These are phyloP conservation scores for Zeugodacus cucurbitae DNA, from an alignment of 1,140 invertebrate genomes.

Conservation along the genomic window DNA sequence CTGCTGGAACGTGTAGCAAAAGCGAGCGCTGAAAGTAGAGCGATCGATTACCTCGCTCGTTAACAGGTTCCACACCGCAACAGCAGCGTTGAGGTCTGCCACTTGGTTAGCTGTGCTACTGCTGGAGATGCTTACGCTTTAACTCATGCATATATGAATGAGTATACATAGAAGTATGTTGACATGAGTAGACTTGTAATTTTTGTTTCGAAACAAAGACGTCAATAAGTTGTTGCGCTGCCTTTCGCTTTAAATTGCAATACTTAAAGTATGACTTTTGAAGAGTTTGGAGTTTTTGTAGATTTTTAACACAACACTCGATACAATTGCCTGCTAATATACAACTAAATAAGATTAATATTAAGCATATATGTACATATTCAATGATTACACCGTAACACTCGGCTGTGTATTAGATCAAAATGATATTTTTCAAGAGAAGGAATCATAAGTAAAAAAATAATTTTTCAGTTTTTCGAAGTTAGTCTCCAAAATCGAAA, in stretches of 20 bases:
- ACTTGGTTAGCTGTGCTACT: background rate
- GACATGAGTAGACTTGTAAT: too few relatives aligned
- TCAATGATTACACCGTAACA: too few relatives aligned
- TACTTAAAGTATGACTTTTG: background rate
- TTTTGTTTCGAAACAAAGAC: background rate
- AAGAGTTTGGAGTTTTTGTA: too few relatives aligned
- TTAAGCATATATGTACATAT: too few relatives aligned
- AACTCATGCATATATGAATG: background rate
- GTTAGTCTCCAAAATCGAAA: too few relatives aligned
- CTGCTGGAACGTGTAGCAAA: background rate
- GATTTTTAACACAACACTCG: too few relatives aligned
- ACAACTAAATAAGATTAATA: too few relatives aligned
- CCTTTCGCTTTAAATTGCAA: background rate
- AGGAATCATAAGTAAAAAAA: too few relatives aligned
- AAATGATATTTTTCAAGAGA: too few relatives aligned
- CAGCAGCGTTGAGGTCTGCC: background rate
- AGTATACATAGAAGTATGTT: background rate
- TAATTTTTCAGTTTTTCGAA: too few relatives aligned
- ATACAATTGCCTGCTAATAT: too few relatives aligned
- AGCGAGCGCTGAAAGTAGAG: background rate
- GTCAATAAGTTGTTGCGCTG: background rate
- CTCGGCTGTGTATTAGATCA: too few relatives aligned
- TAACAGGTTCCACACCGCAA: background rate
- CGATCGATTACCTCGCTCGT: slow-evolving; percentile 4
- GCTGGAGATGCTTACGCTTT: background rate